phyloP scores from a whole-genome alignment of 2,888 invertebrate species.

The Siphlonurus alternatus region DNA sequence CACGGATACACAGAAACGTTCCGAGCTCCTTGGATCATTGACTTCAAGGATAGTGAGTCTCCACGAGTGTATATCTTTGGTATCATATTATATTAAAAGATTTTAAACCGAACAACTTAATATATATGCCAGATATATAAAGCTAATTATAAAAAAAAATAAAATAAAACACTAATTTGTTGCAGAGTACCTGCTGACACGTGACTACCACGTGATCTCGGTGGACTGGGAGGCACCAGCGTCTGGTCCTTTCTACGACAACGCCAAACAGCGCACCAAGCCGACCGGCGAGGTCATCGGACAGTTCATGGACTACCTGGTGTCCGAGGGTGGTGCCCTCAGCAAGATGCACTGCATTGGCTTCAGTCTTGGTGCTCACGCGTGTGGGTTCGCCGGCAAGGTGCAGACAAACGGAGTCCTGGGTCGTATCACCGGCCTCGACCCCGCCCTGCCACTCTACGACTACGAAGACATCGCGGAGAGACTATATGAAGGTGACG shows the following conservation, averaged over 20 bases:
- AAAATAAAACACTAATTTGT: no score
- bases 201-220: constrained; percentile 13
- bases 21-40: neutral
- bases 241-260: constrained; percentile 7
- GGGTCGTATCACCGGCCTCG: constrained; percentile 6
- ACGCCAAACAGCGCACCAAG: neutral
- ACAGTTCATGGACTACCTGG: constrained; percentile 6
- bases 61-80: no score
- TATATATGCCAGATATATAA: no score
- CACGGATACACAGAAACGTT: neutral
- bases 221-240: constrained; percentile 7
- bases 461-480: neutral
- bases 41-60: neutral
- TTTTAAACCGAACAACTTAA: no score
- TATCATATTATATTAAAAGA: no score
- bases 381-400: constrained; percentile 7
- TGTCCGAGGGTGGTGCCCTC: neutral
- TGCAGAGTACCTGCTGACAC: neutral
- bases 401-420: neutral
- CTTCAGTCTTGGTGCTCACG: constrained; percentile 10
- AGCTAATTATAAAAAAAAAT: no score
- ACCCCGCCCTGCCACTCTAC: constrained; percentile 10
- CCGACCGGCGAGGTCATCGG: constrained; percentile 4
- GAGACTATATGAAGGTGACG: constrained; percentile 19
- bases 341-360: constrained; percentile 7